Evolutionary conservation across 2,113 vertebrate species (phyloP), one percentile per base, ranked within the genome.

Genomic region (Eolophus roseicapilla): DNA sequence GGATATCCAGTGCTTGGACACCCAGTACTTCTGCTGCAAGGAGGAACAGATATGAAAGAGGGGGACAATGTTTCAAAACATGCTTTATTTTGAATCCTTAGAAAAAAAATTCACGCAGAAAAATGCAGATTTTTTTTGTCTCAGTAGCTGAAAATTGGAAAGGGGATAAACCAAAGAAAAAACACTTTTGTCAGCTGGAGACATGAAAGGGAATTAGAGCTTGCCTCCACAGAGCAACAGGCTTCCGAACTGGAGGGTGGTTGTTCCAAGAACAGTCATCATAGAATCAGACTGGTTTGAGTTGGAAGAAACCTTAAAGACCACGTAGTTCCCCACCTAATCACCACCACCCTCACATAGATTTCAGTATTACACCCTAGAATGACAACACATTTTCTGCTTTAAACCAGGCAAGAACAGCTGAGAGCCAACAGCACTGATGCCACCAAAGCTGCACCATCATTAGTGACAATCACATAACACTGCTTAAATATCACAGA

Each of bases 401-500:
- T 88, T 88, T 83, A 77, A 35, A 78, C 39, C 14, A 39, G 41
- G 37, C 31, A 65, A 76, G 59, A 75, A 47, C 11, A 92, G 17
- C 0, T 71, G 69, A 82, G 91, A 82, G 37, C 28, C 23, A 91
- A 14, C 15, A 69, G 57, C 49, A 39, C 18, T 20, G 57, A 71
- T n/a, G 52, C 3, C 20, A 24, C 31, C 33, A 53, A 53, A 84
- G 62, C 39, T 53, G 39, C 52, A 60, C 7, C 39, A 31, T 24
- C 25, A 64, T 57, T 17, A 35, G 24, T 2, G 17, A 55, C 20
- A 47, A 16, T 5, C 7, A 27, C 3, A 0, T 17, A 52, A 13
- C 14, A 8, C 13, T 47, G 13, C 23, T 71, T 27, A 35, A 81
- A 57, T 7, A 35, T 5, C 64, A 33, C 21, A 7, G 4, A 19